Evolutionary conservation across 2,797 vertebrate species (phyloP).

Genomic region (Nasua narica): DNA sequence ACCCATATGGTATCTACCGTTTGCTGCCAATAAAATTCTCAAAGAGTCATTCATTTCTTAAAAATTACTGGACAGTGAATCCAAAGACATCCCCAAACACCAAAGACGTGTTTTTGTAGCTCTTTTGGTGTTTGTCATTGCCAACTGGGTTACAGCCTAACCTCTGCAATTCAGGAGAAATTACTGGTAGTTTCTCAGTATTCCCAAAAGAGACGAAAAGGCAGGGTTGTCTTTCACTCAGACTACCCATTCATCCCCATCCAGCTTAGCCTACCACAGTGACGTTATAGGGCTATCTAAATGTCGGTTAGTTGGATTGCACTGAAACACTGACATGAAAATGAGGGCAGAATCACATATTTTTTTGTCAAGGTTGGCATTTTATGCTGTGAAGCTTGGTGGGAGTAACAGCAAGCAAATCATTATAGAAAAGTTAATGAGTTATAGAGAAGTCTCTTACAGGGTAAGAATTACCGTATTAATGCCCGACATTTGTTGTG

Average conservation of each 20-base stretch:
- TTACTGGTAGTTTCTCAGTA: neutral
- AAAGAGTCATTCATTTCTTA: neutral
- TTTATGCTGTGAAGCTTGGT: neutral
- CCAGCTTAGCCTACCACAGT: neutral
- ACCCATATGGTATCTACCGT: fast-evolving
- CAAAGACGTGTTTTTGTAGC: neutral
- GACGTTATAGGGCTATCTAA: neutral
- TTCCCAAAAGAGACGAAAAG: neutral
- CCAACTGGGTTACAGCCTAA: neutral
- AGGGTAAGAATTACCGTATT: neutral
- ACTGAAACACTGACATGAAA: neutral
- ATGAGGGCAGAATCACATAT: neutral
- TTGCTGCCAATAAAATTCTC: neutral
- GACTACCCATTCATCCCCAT: fast-evolving
- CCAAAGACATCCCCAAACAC: neutral
- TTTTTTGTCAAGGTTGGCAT: constrained; percentile 1
- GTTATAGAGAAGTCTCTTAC: neutral
- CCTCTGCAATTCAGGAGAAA: neutral
- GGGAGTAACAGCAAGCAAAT: neutral
- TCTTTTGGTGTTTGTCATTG: neutral
- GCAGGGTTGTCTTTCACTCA: neutral
- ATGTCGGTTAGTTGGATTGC: neutral
- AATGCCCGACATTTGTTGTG: neutral
- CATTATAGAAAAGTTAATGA: neutral
- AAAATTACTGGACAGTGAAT: neutral